Base-by-base conservation (phyloP, 1,140 invertebrate species). In the Triops longicaudatus region DNA sequence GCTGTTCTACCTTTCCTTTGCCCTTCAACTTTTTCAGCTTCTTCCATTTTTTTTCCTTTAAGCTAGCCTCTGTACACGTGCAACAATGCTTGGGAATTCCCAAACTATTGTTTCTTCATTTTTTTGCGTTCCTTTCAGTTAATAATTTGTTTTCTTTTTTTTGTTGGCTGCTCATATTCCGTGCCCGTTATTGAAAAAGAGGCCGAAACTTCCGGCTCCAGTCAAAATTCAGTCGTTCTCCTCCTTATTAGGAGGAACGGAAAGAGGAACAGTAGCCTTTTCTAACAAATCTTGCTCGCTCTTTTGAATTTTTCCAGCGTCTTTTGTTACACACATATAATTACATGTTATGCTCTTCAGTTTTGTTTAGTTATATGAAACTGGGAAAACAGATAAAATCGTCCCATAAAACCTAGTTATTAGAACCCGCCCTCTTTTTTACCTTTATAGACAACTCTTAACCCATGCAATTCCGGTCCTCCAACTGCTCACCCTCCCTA, bases 151-250 rank as follows among this genome's bases (percentile, higher is more conserved):
- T 6, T 12, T 1, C 14, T 63, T 17, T 63, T 63, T 63, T 63
- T 63, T 37, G 31, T 37, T 37, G 2, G 31, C 31, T 37, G 31
- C 17, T 63, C 50, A 22, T 63, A 63, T 63, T 63, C 31, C 50
- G 50, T 63, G 50, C 50, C 17, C 50, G 17, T 63, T 63, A 63
- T 63, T 63, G 50, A 63, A 63, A 63, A 63, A 14, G 50, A 63
- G 50, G 50, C 50, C 31, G 31, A 63, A n/a, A 63, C 50, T 63
- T 63, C 50, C 50, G 50, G 50, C 50, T 63, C 10, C 6, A 63
- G 22, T 12, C 50, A 63, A 63, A 63, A 63, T 6, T 22, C 50
- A 0, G 50, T 37, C 31, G 31, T 37, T 7, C 31, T 37, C 31
- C 31, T 37, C 31, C 31, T 37, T 37, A 37, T 37, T 37, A 37